phyloP scores from a whole-genome alignment of 2,113 vertebrate species.

The Orientallactaga bullata region DNA sequence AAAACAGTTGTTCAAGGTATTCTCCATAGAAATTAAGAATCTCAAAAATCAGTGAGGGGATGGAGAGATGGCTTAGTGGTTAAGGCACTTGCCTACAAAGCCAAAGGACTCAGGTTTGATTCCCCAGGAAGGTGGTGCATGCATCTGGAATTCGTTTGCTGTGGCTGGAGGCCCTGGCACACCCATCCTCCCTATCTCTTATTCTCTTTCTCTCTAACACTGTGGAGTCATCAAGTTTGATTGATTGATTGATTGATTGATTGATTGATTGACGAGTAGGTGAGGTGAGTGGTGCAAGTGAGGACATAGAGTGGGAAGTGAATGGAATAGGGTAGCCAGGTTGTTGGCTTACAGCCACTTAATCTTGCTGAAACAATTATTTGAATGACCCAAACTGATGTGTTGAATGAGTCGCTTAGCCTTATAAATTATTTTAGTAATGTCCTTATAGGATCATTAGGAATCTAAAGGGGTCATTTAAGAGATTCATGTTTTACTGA shows the following conservation, averaged over 20 bases:
- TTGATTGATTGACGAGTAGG: too few species aligned
- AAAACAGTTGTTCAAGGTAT: background rate
- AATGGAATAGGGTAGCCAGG: background rate
- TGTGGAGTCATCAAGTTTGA: background rate
- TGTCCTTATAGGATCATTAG: slow-evolving; percentile 72
- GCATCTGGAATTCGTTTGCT: too few species aligned
- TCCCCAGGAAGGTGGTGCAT: too few species aligned
- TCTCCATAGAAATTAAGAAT: background rate
- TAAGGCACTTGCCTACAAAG: too few species aligned
- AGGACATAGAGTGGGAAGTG: background rate
- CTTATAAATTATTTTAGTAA: slow-evolving; percentile 75
- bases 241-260: too few species aligned
- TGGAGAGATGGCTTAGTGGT: too few species aligned
- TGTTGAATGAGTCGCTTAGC: slow-evolving; percentile 67
- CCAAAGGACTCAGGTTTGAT: too few species aligned
- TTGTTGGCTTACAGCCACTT: background rate
- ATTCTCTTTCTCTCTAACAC: too few species aligned
- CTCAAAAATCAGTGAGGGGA: background rate
- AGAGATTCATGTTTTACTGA: slow-evolving; percentile 69
- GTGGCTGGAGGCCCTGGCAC: too few species aligned
- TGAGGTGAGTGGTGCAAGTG: rapidly evolving
- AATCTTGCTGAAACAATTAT: slow-evolving; percentile 48
- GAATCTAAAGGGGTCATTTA: slow-evolving; percentile 72
- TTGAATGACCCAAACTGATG: slow-evolving; percentile 50
- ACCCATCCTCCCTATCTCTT: too few species aligned